A percentile compares a stretch with the other conserved stretches of the same genome.
Conservation (phyloP, 2,888 invertebrate genomes). For the Hofmannophila pseudospretella region DNA sequence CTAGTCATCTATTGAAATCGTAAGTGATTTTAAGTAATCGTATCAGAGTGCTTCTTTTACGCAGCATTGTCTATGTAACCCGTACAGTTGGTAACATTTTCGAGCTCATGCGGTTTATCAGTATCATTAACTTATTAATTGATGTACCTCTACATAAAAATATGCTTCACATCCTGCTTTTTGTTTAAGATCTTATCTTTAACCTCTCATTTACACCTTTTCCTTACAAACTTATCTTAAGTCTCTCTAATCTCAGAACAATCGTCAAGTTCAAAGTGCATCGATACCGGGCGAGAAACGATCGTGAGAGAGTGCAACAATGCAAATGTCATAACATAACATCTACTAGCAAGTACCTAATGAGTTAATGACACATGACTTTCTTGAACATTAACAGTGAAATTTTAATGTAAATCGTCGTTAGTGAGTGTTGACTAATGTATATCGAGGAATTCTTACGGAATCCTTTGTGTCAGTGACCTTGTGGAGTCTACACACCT, state of each 20-base stretch:
- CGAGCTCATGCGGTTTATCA: no score
- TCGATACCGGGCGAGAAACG: slow-evolving; percentile 26
- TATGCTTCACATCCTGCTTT: neutral
- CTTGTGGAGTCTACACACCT: slow-evolving; percentile 11
- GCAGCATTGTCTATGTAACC: no score
- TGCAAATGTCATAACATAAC: slow-evolving; percentile 13
- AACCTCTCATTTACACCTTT: neutral
- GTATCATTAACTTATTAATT: no score
- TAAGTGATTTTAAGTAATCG: no score
- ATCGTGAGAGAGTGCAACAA: slow-evolving; percentile 24
- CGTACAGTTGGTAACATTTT: no score
- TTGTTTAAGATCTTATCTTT: no score
- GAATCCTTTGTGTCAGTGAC: slow-evolving; percentile 15
- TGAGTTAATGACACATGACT: slow-evolving; percentile 7
- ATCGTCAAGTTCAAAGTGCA: slow-evolving; percentile 35
- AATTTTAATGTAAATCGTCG: slow-evolving; percentile 13
- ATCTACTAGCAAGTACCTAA: neutral
- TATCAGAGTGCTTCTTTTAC: no score
- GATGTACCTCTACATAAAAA: no score
- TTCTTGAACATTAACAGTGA: slow-evolving; percentile 13
- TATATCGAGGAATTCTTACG: slow-evolving; percentile 15
- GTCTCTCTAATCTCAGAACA: slow-evolving; percentile 23
- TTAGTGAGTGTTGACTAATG: slow-evolving; percentile 15
- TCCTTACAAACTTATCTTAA: slow-evolving; percentile 7
- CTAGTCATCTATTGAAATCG: no score